Conservation (phyloP, 2,113 vertebrate genomes). For the Cyprinus carpio region DNA sequence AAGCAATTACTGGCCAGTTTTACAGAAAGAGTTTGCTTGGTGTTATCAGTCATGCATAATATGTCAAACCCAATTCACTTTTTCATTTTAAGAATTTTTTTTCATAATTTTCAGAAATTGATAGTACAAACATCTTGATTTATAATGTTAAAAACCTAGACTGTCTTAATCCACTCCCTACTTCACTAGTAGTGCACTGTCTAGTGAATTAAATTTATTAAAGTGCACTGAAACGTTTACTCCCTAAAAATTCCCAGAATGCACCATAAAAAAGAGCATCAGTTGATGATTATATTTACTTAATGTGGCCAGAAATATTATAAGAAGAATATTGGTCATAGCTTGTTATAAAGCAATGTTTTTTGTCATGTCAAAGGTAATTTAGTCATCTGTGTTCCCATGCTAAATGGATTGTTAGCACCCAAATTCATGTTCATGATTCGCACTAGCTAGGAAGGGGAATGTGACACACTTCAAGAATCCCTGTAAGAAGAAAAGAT, state of each 20-base stretch:
- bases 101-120: not conserved
- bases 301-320: not conserved
- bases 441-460: not conserved
- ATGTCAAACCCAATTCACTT: not conserved
- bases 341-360: not conserved
- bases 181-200: not conserved
- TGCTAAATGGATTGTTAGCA: not conserved
- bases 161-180: not conserved
- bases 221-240: not conserved
- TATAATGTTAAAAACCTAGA: not conserved
- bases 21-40: not conserved
- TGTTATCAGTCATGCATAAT: conserved; percentile 1
- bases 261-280: not conserved
- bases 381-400: not conserved
- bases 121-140: not conserved
- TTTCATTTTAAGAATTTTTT: not conserved
- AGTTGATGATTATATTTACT: not conserved
- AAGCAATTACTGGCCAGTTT: not conserved
- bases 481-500: not conserved
- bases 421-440: not conserved
- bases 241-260: not conserved
- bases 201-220: not conserved
- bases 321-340: not conserved
- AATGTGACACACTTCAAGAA: not conserved
- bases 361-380: not conserved